These are phyloP conservation scores for Pocillopora grandis DNA, from an alignment of 92 coral and sea anemone genomes.

Conservation along the genomic window DNA sequence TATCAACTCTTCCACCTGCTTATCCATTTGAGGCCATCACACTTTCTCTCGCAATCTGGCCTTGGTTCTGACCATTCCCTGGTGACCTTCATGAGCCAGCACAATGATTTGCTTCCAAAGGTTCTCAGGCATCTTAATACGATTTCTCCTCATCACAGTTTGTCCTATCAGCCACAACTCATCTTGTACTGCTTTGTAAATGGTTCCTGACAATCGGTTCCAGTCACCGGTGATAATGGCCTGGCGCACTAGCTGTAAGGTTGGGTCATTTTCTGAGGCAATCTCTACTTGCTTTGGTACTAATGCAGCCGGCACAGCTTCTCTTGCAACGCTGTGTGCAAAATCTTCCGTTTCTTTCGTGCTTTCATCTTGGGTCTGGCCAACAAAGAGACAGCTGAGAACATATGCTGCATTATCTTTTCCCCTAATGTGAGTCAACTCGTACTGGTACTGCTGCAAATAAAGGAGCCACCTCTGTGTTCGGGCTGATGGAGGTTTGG, in stretches of 20 bases:
- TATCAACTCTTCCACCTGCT: constrained; percentile 40
- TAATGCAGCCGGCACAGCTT: constrained; percentile 30
- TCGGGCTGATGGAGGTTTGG: constrained; percentile 56
- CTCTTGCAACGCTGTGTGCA: constrained; percentile 43
- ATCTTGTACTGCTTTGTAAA: neutral
- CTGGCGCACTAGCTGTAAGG: constrained; percentile 28
- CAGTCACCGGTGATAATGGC: constrained; percentile 16
- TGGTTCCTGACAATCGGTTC: too few species aligned
- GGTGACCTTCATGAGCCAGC: constrained; percentile 73
- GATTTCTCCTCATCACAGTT: constrained; percentile 51
- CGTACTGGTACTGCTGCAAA: constrained; percentile 48
- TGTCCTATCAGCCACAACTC: constrained; percentile 50
- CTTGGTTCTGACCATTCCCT: constrained; percentile 48
- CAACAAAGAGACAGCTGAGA: constrained; percentile 49
- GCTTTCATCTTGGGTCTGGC: constrained; percentile 17
- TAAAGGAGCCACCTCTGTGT: constrained; percentile 57
- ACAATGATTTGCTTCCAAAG: constrained; percentile 42
- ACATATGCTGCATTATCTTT: constrained; percentile 34
- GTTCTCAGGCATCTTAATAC: constrained; percentile 54
- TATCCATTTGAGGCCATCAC: constrained; percentile 49
- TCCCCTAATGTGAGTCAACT: constrained; percentile 21
- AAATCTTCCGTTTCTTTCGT: constrained; percentile 34
- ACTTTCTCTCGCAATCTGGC: constrained; percentile 4
- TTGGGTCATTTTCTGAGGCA: too few species aligned
- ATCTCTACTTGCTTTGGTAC: constrained; percentile 19